Base-by-base conservation (phyloP, 2,888 invertebrate genomes). In the Noctua pronuba region DNA sequence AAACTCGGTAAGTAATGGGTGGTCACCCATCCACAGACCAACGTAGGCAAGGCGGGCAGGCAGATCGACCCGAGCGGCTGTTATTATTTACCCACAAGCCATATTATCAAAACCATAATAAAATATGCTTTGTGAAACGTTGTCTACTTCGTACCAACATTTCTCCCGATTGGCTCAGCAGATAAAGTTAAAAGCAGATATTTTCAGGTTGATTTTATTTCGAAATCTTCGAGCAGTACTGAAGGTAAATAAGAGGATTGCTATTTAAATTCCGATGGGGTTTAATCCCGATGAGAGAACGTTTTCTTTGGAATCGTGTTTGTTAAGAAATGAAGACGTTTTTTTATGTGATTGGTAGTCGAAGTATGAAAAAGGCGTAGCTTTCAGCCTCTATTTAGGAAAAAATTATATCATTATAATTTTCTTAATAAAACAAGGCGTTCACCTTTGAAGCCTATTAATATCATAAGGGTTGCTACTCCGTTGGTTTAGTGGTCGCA, bases 231-330 rank as follows among this genome's bases (percentile, higher is more conserved):
- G 35, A 44, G 60, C 44, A 44, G 18, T 24, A 35, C 10, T 69
- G 38, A 35, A 58, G n/a, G 64, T 75, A 75, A 46, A 62, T 67
- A 70, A 67, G 21, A 16, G 13, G 35, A 64, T 75, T 46, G 52
- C 44, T 67, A 71, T 81, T 66, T 81, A 70, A 67, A 75, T 71
- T 71, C 66, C 28, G 24, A 67, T 62, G 52, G 24, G 55, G 71
- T 62, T 62, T 31, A 18, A 82, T 68, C 24, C 41, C 60, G 31
- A 75, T 49, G 38, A 67, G 21, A 2, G 41, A 38, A 35, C 24
- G 18, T 11, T 62, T 75, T 75, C 46, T 11, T 49, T 73, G 35
- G n/a, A 41, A 3, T 21, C 38, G 31, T 79, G 21, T 55, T 65
- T 28, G 16, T 38, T 55, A 38, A 5, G 44, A 35, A 44, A 69